Percentiles rank a stretch among this genome's conserved stretches.
Conservation (phyloP, 2,797 vertebrate genomes). For the Hoplostethus mediterraneus region DNA sequence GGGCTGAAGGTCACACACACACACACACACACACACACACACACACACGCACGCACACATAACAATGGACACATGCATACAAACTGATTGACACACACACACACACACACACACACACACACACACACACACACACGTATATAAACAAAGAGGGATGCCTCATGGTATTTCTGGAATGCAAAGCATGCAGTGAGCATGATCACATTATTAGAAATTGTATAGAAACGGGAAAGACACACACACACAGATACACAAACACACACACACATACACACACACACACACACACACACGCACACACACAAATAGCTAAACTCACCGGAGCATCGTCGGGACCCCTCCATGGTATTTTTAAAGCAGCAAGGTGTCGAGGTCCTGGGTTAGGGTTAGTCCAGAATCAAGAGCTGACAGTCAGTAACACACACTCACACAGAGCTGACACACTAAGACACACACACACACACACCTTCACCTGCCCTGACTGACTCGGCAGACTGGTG, state of each 20-base stretch:
- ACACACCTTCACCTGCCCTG: neutral
- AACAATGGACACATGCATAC: neutral
- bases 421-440: constrained; percentile 1
- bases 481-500: neutral
- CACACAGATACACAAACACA: neutral
- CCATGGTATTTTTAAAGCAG: neutral
- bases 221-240: neutral
- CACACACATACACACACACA: neutral
- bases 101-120: neutral
- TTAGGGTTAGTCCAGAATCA: neutral
- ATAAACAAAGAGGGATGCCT: neutral
- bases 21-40: neutral
- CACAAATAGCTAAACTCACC: neutral
- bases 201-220: neutral
- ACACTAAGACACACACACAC: neutral
- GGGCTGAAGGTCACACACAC: constrained; percentile 1
- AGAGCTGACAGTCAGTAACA: neutral
- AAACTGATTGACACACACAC: neutral
- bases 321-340: neutral
- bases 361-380: neutral
- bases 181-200: neutral
- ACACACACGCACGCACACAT: neutral
- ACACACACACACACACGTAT: constrained; percentile 22
- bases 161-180: constrained; percentile 4
- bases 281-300: neutral